A percentile compares a stretch with the other conserved stretches of the same genome.
phyloP scores from a whole-genome alignment of 2,888 invertebrate species.

The Biston betularia region DNA sequence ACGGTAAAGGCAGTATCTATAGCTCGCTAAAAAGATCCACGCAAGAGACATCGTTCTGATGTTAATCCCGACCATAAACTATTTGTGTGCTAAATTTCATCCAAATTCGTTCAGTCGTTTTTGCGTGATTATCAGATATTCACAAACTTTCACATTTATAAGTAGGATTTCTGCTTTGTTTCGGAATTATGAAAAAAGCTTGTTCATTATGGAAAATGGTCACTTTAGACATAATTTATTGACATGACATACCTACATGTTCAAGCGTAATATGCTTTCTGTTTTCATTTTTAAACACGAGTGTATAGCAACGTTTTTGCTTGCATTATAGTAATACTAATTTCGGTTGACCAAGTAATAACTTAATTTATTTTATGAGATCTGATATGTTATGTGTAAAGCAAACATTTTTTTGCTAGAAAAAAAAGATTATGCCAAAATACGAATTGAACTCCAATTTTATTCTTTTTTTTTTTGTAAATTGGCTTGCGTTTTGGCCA shows the following conservation, averaged over 20 bases:
- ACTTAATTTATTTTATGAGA: not conserved
- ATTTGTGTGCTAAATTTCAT: no score
- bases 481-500: no score
- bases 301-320: not conserved
- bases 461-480: no score
- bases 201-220: conserved; percentile 12
- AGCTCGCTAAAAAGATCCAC: no score
- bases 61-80: no score
- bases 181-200: conserved; percentile 13
- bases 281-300: not conserved
- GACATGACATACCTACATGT: not conserved
- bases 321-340: not conserved
- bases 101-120: no score
- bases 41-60: no score
- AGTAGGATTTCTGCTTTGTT: conserved; percentile 18
- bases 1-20: no score
- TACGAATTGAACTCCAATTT: no score
- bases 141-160: conserved; percentile 10
- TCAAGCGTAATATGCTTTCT: not conserved
- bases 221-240: conserved; percentile 7
- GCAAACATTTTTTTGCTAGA: not conserved
- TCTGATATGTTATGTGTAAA: not conserved
- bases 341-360: not conserved
- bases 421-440: not conserved
- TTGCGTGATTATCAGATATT: no score